phyloP scores from a whole-genome alignment of 2,113 vertebrate genomes.

The Vulpes ferrilata region DNA sequence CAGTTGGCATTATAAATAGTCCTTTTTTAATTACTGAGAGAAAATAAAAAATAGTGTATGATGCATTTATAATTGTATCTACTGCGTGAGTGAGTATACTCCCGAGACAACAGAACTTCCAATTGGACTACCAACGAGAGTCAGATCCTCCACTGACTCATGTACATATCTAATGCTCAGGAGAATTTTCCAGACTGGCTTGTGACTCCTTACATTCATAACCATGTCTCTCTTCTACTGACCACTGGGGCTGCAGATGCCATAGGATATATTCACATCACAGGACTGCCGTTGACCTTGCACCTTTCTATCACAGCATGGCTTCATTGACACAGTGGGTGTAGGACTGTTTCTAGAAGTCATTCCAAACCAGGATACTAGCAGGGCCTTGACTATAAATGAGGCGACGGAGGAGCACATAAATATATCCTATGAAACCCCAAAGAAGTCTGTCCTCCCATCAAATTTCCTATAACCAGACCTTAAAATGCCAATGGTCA shows the following conservation, averaged over 20 bases:
- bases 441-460: not conserved
- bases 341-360: not conserved
- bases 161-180: not conserved
- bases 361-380: not conserved
- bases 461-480: not conserved
- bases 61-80: not conserved
- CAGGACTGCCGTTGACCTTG: not conserved
- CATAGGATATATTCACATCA: accelerated
- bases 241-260: accelerated
- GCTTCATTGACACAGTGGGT: accelerated
- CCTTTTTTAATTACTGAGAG: not conserved
- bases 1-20: not conserved
- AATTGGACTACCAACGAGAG: not conserved
- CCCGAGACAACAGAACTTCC: not conserved
- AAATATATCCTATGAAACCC: not conserved
- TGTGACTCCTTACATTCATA: not conserved
- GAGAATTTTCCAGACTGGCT: not conserved
- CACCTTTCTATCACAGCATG: accelerated
- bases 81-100: not conserved
- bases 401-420: not conserved
- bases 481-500: not conserved
- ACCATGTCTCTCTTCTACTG: not conserved
- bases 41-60: not conserved
- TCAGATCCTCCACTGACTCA: not conserved
- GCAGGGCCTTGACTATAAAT: not conserved